These are phyloP conservation scores for Heliconius aoede DNA, from an alignment of 2,888 invertebrate species.

Conservation along the genomic window DNA sequence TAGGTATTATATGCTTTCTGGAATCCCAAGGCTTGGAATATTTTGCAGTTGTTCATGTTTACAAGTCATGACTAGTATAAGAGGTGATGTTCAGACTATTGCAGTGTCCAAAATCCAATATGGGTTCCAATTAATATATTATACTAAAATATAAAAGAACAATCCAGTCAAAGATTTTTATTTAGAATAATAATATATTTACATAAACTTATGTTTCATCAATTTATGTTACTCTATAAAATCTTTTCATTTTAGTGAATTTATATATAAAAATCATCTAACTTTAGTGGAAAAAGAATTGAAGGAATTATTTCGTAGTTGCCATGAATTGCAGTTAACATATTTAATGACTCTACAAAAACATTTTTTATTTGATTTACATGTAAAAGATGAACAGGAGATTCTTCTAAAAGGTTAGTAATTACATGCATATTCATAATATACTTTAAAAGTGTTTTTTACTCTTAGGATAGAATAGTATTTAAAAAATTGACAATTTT, in stretches of 20 bases:
- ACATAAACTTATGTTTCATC: too few species aligned
- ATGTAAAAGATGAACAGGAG: constrained; percentile 60
- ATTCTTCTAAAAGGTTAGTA: constrained; percentile 68
- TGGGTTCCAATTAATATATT: too few species aligned
- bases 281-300: constrained; percentile 63
- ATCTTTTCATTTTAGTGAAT: constrained; percentile 61
- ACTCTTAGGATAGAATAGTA: too few species aligned
- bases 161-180: background rate
- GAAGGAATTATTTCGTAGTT: constrained; percentile 71
- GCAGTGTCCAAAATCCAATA: too few species aligned
- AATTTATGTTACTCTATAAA: background rate
- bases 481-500: too few species aligned
- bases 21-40: too few species aligned
- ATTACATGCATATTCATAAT: background rate
- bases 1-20: too few species aligned
- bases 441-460: constrained; percentile 23
- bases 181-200: background rate
- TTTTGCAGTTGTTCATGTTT: too few species aligned
- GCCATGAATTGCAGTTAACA: constrained; percentile 73
- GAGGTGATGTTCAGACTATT: too few species aligned
- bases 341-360: constrained; percentile 73
- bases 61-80: too few species aligned
- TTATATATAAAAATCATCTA: constrained; percentile 66
- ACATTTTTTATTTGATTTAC: constrained; percentile 69
- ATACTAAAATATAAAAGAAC: background rate